Evolutionary conservation across 2,797 vertebrate genomes (phyloP), one percentile per base, ranked within the genome.

Genomic region (Chiroxiphia lanceolata): DNA sequence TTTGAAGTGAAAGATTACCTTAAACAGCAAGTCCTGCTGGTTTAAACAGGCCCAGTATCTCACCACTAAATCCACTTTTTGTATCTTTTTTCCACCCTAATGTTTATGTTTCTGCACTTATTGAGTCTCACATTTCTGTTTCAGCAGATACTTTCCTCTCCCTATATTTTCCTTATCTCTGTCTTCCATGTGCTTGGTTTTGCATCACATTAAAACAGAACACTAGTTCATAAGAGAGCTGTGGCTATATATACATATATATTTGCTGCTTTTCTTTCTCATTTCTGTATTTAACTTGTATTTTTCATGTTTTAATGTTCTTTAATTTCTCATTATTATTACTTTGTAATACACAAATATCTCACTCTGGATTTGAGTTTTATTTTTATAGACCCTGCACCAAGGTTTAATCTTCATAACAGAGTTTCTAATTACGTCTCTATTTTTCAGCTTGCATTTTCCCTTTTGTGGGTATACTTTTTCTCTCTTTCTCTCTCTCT

Each of bases 121-220:
- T 2, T 0, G 25, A 80, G 34, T 65, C 64, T 91, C 72, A 18
- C 23, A 47, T 88, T 95, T 87, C 79, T 91, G 26, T 83, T 93
- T 21, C 59, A 65, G 84, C 59, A 83, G 57, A 79, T 51, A 27
- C n/a, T 65, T 83, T 44, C 31, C n/a, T 83, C 57, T 83, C 69
- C 83, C 56, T 94, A 5, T 75, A 71, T 94, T 96, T 86, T 90
- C 83, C 89, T 96, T 94, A 92, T 93, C 82, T 96, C 74, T 56
- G 42, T 78, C 47, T 89, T 88, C 87, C 95, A 91, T 4, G 59
- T 83, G 72, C 65, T 95, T 91, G 69, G 64, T 88, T 95, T 96
- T 91, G 76, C 79, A 86, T 87, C 26, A 6, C 67, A 81, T 93
- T 91, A 76, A 93, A 91, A 69, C 34, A 83, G 57, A 92, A 65